Evolutionary conservation across 1,140 invertebrate genomes (phyloP).

Genomic region (Copidosoma floridanum): DNA sequence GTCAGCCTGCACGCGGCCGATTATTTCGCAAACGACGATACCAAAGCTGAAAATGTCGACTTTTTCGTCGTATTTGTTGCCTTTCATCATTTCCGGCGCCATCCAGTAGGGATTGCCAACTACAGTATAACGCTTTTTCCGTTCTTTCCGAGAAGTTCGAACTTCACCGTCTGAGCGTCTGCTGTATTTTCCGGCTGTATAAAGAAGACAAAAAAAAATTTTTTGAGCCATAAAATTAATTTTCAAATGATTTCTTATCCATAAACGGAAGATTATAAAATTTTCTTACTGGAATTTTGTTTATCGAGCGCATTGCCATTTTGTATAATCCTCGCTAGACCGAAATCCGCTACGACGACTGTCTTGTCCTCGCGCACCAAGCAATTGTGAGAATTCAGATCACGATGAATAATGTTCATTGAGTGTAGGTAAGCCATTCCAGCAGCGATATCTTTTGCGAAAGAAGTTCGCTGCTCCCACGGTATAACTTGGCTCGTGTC

Average conservation of each 20-base stretch:
- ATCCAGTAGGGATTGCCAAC: constrained; percentile 98
- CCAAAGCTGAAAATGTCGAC: constrained; percentile 97
- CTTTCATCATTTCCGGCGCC: constrained; percentile 97
- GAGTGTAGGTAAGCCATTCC: constrained; percentile 93
- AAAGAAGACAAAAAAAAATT: too few species aligned
- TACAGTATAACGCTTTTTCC: constrained; percentile 73
- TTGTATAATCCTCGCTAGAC: constrained; percentile 82
- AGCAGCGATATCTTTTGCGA: constrained; percentile 87
- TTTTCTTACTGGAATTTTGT: constrained; percentile 18
- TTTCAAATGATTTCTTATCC: too few species aligned
- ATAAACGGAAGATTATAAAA: neutral
- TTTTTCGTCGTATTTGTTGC: constrained; percentile 93
- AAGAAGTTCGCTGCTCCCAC: constrained; percentile 80
- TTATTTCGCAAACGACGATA: constrained; percentile 94
- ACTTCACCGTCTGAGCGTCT: constrained; percentile 45
- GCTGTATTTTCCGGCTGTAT: constrained; percentile 40
- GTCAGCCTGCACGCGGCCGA: constrained; percentile 89
- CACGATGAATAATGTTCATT: constrained; percentile 92
- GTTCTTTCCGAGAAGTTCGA: constrained; percentile 56
- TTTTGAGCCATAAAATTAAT: too few species aligned
- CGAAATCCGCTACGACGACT: constrained; percentile 94
- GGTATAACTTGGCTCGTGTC: constrained; percentile 68
- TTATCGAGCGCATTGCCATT: constrained; percentile 50
- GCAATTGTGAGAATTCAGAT: constrained; percentile 95
- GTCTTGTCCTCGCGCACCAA: constrained; percentile 86